These are phyloP conservation scores for Hippolais icterina DNA, from an alignment of 2,113 vertebrate species.

Conservation along the genomic window DNA sequence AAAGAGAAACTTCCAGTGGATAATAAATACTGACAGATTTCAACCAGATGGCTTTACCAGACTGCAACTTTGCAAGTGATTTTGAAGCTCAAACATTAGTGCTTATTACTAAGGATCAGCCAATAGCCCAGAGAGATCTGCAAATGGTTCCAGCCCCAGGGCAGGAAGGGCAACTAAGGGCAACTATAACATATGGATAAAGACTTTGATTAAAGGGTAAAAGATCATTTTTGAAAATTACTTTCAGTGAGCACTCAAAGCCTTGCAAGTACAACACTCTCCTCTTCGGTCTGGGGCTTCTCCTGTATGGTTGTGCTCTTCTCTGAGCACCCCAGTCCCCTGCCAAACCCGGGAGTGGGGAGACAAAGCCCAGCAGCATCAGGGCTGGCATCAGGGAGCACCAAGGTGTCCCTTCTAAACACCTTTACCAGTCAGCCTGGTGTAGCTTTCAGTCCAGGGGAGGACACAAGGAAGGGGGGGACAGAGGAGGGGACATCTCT, in stretches of 20 bases:
- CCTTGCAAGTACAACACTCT: background rate
- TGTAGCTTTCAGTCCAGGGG: background rate
- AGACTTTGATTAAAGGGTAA: constrained; percentile 53
- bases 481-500: background rate
- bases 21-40: constrained; percentile 65
- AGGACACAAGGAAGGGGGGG: background rate
- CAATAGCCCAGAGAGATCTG: background rate
- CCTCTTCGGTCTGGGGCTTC: background rate
- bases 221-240: constrained; percentile 16
- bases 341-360: background rate
- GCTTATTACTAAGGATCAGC: constrained; percentile 45
- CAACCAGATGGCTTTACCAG: constrained; percentile 56
- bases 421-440: background rate
- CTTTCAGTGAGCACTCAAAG: background rate
- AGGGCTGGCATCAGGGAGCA: background rate
- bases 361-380: accelerated
- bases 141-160: background rate
- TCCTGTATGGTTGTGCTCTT: background rate
- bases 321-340: background rate
- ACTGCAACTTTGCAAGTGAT: constrained; percentile 38
- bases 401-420: background rate
- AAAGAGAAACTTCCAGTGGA: constrained; percentile 47
- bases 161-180: background rate
- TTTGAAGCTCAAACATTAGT: constrained; percentile 41
- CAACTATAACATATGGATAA: constrained; percentile 36